These are phyloP conservation scores for Pegea sp. DNA, from an alignment of 23 tunicate genomes.

Conservation along the genomic window DNA sequence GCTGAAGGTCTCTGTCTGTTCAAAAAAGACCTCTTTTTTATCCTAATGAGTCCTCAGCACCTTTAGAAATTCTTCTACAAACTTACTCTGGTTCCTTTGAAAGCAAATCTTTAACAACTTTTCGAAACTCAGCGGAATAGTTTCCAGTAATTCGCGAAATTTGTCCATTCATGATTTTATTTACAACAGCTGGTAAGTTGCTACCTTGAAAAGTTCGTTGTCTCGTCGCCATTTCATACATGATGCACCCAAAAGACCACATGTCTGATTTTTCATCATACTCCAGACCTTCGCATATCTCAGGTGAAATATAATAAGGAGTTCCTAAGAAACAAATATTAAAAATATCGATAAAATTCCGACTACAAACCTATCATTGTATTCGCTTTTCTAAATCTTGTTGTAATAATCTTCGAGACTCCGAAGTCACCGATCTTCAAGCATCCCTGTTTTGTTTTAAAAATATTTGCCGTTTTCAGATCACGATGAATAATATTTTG, in stretches of 20 bases:
- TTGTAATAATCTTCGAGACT: constrained; percentile 58
- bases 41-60: no score
- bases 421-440: constrained; percentile 88
- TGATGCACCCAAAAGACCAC: constrained; percentile 86
- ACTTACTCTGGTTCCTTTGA: constrained; percentile 55
- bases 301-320: constrained; percentile 90
- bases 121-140: constrained; percentile 39
- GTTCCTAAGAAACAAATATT: constrained; percentile 30
- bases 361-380: constrained; percentile 86
- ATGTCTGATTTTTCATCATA: constrained; percentile 85
- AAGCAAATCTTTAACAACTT: constrained; percentile 67
- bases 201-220: constrained; percentile 82
- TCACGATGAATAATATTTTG: constrained; percentile 77
- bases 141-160: constrained; percentile 70
- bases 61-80: no score
- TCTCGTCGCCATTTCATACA: constrained; percentile 82
- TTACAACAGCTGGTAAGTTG: constrained; percentile 75
- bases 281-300: constrained; percentile 87
- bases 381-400: constrained; percentile 37
- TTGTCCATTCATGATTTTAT: constrained; percentile 73
- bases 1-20: constrained; percentile 64
- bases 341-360: no score
- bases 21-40: no score
- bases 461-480: constrained; percentile 85
- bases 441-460: constrained; percentile 47